Evolutionary conservation across 2,113 vertebrate genomes (phyloP).

Genomic region (Machaerirhynchus nigripectus): DNA sequence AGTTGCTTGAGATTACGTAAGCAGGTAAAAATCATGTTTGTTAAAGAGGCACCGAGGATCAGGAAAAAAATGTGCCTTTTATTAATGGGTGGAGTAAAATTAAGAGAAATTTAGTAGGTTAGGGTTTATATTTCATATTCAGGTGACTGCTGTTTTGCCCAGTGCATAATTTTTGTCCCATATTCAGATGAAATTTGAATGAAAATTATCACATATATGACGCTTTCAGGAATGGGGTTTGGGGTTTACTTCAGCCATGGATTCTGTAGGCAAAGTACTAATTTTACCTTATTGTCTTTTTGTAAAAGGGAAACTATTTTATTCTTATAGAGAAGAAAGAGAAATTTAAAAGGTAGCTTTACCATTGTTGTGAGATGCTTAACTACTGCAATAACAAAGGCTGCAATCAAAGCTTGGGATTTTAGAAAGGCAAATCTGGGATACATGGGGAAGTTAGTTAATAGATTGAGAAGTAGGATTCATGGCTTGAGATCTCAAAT

Average conservation of each 20-base stretch:
- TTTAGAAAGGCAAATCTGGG: neutral
- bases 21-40: conserved; percentile 1
- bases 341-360: neutral
- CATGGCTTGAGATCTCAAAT: neutral
- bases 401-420: neutral
- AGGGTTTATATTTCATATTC: neutral
- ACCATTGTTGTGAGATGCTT: neutral
- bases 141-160: neutral
- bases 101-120: neutral
- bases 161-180: neutral
- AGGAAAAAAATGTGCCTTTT: neutral
- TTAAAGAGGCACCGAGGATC: neutral
- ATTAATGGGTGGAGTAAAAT: neutral
- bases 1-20: neutral
- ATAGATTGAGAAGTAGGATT: neutral
- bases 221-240: neutral
- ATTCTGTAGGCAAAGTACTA: neutral
- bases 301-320: neutral
- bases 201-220: neutral
- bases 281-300: neutral
- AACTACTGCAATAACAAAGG: neutral
- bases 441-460: neutral
- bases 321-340: neutral
- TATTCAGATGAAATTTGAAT: neutral
- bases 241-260: neutral